Evolutionary conservation across 2,888 invertebrate genomes (phyloP).

Genomic region (Lochmaea capreae): DNA sequence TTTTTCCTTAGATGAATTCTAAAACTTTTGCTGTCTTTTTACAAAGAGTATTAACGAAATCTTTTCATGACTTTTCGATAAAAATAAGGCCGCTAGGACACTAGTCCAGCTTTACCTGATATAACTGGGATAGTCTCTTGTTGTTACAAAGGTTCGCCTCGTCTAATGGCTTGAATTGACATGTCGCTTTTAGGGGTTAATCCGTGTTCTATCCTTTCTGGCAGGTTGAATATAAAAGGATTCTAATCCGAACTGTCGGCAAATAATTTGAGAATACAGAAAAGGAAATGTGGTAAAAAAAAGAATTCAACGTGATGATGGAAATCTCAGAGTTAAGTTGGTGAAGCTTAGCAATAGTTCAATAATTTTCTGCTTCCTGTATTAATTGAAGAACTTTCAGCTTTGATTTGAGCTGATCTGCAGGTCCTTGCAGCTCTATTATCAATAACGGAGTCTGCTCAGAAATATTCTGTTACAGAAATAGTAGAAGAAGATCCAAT

Average conservation of each 20-base stretch:
- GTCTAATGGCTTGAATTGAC: not conserved
- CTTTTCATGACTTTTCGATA: not conserved
- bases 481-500: no score
- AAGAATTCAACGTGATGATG: not conserved
- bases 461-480: no score
- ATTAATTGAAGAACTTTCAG: no score
- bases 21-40: no score
- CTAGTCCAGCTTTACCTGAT: not conserved
- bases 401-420: no score
- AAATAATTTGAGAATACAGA: not conserved
- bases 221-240: not conserved
- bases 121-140: not conserved
- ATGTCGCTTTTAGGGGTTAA: not conserved
- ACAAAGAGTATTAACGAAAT: not conserved
- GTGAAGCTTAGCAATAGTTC: not conserved
- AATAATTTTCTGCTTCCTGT: no score
- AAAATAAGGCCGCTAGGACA: not conserved
- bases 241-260: not conserved
- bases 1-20: no score
- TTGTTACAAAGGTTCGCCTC: not conserved
- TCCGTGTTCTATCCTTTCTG: not conserved
- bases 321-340: not conserved
- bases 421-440: no score
- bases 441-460: no score
- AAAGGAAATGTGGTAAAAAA: not conserved